Percentiles rank a stretch among this genome's conserved stretches.
Evolutionary conservation across 2,888 invertebrate species (phyloP).

Genomic region (Gibbula magus): DNA sequence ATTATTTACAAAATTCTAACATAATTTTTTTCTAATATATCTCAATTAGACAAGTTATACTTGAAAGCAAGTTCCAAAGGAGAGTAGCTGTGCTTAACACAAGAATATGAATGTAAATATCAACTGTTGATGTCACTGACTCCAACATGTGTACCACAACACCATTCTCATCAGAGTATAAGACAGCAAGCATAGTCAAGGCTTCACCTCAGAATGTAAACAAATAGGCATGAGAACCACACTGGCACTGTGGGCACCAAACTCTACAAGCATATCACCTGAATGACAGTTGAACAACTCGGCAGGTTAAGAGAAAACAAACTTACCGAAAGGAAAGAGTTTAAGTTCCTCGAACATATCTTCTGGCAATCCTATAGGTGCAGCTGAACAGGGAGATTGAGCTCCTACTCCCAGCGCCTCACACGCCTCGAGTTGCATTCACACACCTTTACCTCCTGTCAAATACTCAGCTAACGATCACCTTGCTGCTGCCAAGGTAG

Average conservation of each 20-base stretch:
- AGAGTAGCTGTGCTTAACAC: no score
- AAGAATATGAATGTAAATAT: background rate
- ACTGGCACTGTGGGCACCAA: background rate
- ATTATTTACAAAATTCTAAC: no score
- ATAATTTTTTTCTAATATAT: no score
- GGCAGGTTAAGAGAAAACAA: background rate
- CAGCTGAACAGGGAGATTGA: background rate
- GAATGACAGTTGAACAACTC: background rate
- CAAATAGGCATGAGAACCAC: background rate
- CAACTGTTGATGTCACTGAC: conserved; percentile 1
- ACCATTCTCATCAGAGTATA: background rate
- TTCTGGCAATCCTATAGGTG: conserved; percentile 7
- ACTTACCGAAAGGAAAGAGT: conserved; percentile 22
- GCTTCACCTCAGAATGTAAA: background rate
- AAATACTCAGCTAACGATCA: conserved; percentile 4
- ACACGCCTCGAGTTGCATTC: conserved; percentile 17
- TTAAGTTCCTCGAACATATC: conserved; percentile 12
- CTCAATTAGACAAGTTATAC: no score
- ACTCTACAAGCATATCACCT: background rate
- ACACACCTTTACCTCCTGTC: conserved; percentile 14
- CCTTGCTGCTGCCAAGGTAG: conserved; percentile 9
- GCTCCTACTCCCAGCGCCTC: conserved; percentile 8
- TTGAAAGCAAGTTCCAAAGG: no score
- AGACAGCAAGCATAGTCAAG: background rate
- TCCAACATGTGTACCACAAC: background rate